Evolutionary conservation across 2,113 vertebrate genomes (phyloP), one percentile per base, ranked within the genome.

Genomic region (Peromyscus leucopus): DNA sequence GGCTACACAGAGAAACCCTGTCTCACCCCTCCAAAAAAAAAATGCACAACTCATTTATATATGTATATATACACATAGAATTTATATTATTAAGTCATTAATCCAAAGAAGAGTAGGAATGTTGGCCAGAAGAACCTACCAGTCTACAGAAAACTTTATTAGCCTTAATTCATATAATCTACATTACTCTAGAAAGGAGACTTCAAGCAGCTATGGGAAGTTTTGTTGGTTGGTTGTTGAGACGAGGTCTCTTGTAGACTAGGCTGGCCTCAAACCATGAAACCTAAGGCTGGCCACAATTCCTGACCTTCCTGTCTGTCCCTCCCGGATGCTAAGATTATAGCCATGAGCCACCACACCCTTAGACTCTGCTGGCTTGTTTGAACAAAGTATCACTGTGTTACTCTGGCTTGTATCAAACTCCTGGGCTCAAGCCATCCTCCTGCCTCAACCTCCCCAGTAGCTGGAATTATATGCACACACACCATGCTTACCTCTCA

Each of bases 41-140:
- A 28, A 16, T 74, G 17, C 39, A 76, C 3, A n/a, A 61, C 22
- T 79, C 67, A 74, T 36, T 22, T 21, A 48, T 33, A 8, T 7
- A 57, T 42, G 9, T 21, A 10, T 46, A 55, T 19, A 51, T 21
- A 82, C 17, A 69, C 63, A 78, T 1, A 94, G 12, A 24, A 88
- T 48, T 89, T 94, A 94, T 24, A 76, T 76, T 87, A 93, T 42
- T 89, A 80, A 22, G 19, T 90, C 71, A 46, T 89, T 88, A 89
- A 55, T 69, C 5, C 61, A 86, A 21, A 63, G 28, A 67, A 90
- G 82, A 95, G 6, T 74, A 36, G 90, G 72, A 92, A 87, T 78
- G 26, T 90, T 90, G 36, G 74, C 22, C 22, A 90, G 46, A 95
- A 86, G 75, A 86, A 88, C 5, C 88, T 63, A 88, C 59, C 48